Evolutionary conservation across 2,797 vertebrate genomes (phyloP).

Genomic region (Pseudopleuronectes americanus): DNA sequence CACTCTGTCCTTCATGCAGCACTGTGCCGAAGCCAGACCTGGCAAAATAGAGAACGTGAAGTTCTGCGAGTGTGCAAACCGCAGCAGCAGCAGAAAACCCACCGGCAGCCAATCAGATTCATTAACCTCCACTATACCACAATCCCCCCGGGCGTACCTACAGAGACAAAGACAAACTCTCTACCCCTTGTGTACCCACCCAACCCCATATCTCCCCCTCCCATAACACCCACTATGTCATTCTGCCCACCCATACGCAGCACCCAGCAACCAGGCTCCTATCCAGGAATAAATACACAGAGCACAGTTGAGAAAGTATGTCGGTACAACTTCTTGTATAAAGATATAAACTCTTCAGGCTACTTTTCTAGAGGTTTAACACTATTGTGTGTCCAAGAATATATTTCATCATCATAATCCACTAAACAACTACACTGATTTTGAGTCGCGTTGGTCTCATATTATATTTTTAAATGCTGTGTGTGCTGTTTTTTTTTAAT

Average conservation of each 20-base stretch:
- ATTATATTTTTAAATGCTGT: no score
- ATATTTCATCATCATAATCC: no score
- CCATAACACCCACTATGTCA: constrained; percentile 35
- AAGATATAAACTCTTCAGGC: neutral
- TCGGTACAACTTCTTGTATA: neutral
- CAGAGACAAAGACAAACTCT: constrained; percentile 86
- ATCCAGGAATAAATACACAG: constrained; percentile 15
- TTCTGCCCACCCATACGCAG: constrained; percentile 22
- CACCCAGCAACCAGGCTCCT: constrained; percentile 26
- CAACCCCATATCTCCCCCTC: constrained; percentile 40
- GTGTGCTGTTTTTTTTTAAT: neutral
- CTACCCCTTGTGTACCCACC: constrained; percentile 75
- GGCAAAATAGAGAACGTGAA: constrained; percentile 75
- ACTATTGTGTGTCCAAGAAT: no score
- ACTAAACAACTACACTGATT: no score
- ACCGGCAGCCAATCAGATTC: constrained; percentile 82
- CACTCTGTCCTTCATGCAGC: constrained; percentile 71
- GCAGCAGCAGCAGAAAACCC: constrained; percentile 83
- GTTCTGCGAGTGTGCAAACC: constrained; percentile 74
- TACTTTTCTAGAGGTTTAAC: neutral
- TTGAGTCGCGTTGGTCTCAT: no score
- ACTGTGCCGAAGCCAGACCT: constrained; percentile 67
- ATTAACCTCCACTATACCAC: constrained; percentile 84
- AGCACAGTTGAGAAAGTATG: constrained; percentile 11
- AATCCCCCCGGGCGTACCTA: constrained; percentile 73